Evolutionary conservation across 2,888 invertebrate genomes (phyloP).

Genomic region (Scotopteryx bipunctaria): DNA sequence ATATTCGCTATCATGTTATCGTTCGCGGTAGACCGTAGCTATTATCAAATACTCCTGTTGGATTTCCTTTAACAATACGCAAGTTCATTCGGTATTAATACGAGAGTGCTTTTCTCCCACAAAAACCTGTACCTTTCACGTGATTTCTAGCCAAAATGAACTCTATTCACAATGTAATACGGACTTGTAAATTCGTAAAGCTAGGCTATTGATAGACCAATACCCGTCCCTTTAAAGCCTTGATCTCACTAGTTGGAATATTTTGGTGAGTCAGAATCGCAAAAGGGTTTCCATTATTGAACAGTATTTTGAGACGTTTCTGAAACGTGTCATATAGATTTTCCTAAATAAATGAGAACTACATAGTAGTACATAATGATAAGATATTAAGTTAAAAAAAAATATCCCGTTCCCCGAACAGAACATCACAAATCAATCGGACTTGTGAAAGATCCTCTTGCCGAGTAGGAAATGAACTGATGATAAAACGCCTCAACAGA

Average conservation of each 20-base stretch:
- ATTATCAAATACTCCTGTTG: constrained; percentile 24
- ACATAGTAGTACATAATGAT: too few species aligned
- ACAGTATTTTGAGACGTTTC: background rate
- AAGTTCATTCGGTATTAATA: constrained; percentile 29
- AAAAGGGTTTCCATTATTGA: constrained; percentile 29
- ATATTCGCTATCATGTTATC: background rate
- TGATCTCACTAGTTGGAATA: constrained; percentile 57
- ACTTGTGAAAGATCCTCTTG: too few species aligned
- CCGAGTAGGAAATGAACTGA: too few species aligned
- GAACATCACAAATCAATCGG: too few species aligned
- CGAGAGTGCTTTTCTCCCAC: constrained; percentile 46
- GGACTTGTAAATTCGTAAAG: constrained; percentile 10
- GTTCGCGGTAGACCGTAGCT: background rate
- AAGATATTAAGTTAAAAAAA: too few species aligned
- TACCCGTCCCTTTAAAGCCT: constrained; percentile 59
- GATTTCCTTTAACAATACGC: constrained; percentile 26
- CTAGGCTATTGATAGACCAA: constrained; percentile 55
- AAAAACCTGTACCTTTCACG: constrained; percentile 38
- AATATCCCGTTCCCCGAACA: too few species aligned
- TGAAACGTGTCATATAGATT: too few species aligned
- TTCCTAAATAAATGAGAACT: too few species aligned
- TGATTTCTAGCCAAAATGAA: background rate
- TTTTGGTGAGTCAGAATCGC: constrained; percentile 58
- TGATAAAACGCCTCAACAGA: too few species aligned
- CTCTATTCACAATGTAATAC: constrained; percentile 7